A percentile compares a stretch with the other conserved stretches of the same genome.
These are phyloP conservation scores for Procavia capensis DNA, from an alignment of 2,113 vertebrate genomes.

Conservation along the genomic window DNA sequence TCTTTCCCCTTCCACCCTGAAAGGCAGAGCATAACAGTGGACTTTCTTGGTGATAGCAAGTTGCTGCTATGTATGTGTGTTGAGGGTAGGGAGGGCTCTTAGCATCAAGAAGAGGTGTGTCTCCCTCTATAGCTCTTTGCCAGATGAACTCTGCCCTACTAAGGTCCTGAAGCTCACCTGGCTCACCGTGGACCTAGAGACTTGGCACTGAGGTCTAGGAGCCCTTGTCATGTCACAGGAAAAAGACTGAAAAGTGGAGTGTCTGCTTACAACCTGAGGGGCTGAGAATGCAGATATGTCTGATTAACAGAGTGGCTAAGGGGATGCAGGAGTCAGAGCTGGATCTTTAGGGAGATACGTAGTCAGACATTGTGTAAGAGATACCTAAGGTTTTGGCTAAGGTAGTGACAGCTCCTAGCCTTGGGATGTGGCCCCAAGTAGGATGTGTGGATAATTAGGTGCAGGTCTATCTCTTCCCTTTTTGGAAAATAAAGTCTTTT, in stretches of 20 bases:
- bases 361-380: not conserved
- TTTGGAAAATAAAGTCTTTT: not conserved
- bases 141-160: not conserved
- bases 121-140: not conserved
- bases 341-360: not conserved
- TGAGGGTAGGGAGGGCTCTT: not conserved
- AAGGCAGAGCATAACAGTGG: not conserved
- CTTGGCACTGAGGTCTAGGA: not conserved
- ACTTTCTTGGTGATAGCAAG: not conserved
- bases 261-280: fast-evolving
- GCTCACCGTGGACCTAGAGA: not conserved
- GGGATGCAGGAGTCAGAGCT: not conserved
- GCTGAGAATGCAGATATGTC: not conserved
- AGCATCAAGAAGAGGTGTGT: not conserved
- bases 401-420: too few species aligned
- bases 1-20: not conserved
- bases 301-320: not conserved
- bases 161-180: not conserved
- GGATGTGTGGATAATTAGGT: not conserved
- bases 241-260: not conserved
- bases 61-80: not conserved
- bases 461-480: not conserved
- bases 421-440: not conserved
- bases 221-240: not conserved
- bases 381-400: not conserved